Evolutionary conservation across 1,140 invertebrate species (phyloP), one percentile per base, ranked within the genome.

Genomic region (Aphelenchoides besseyi): DNA sequence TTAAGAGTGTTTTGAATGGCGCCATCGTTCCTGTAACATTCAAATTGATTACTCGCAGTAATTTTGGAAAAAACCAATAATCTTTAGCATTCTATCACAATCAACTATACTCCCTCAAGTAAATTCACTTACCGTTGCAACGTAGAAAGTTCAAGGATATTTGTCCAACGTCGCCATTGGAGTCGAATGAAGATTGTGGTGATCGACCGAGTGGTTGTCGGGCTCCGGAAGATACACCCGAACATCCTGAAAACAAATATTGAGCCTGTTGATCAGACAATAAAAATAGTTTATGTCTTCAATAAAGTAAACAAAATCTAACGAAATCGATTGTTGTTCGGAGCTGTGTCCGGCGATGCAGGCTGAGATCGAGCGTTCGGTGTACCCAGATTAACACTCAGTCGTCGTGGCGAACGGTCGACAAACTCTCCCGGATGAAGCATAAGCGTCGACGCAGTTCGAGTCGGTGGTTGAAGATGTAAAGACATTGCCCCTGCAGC

Each of bases 111-210:
- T n/a, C n/a, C n/a, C n/a, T n/a, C n/a, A n/a, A n/a, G n/a, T n/a
- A n/a, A n/a, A 48, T 33, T 59, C 55, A 59, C 5, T 32, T 41
- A 33, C 54, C 41, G 53, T 78, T 78, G 36, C 74, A 66, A 41
- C 76, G 36, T 75, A 78, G 74, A 54, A 71, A 74, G 41, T 78
- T 78, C 55, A 78, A 48, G 1, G 75, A 74, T 37, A 78, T 77
- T 71, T 77, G 76, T 18, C 76, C 74, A 36, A 78, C 76, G 74
- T 76, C 76, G 9, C 69, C 69, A 41, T 78, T 78, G 16, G 76
- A 76, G 62, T 77, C 76, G 35, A 78, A 78, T 3, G 75, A 78
- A 33, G 72, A 75, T 63, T 77, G 75, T 18, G 75, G 75, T 8
- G 74, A 77, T 26, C 75, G 30, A 18, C 75, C 75, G 29, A 77